These are phyloP conservation scores for Spinibarbus caldwelli DNA, from an alignment of 2,797 vertebrate species.

Conservation along the genomic window DNA sequence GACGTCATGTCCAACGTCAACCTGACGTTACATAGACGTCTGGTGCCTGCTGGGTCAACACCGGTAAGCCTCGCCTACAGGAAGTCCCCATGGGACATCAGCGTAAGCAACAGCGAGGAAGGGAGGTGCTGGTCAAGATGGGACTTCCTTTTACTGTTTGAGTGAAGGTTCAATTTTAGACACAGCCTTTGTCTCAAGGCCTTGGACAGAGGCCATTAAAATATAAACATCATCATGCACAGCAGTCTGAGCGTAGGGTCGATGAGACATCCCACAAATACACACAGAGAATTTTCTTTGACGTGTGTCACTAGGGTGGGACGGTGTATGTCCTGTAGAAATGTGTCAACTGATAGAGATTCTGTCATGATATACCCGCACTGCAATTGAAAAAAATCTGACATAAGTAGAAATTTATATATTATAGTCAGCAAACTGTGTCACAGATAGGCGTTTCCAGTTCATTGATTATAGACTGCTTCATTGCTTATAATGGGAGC, in stretches of 20 bases:
- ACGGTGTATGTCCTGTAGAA: not conserved
- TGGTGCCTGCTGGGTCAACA: too few relatives aligned
- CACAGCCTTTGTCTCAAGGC: constrained; percentile 37
- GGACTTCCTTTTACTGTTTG: constrained; percentile 56
- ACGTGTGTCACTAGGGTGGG: not conserved
- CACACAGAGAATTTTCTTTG: not conserved
- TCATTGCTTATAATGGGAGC: constrained; percentile 1
- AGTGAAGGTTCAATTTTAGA: constrained; percentile 48
- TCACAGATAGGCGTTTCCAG: not conserved
- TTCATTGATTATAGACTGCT: constrained; percentile 1
- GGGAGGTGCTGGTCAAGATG: constrained; percentile 52
- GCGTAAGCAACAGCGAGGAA: constrained; percentile 29
- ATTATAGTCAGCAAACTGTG: not conserved
- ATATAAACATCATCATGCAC: constrained; percentile 39
- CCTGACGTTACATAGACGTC: too few relatives aligned
- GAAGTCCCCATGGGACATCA: constrained; percentile 49
- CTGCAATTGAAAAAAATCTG: not conserved
- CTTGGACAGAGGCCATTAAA: constrained; percentile 37
- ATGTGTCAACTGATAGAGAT: not conserved
- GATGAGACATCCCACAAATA: constrained; percentile 22
- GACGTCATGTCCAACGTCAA: too few relatives aligned
- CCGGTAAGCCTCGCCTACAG: constrained; percentile 50
- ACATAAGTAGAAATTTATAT: not conserved
- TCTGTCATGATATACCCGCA: not conserved
- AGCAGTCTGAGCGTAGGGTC: not conserved